A percentile compares a stretch with the other conserved stretches of the same genome.
phyloP scores from a whole-genome alignment of 2,888 invertebrate species.

The Athetis lepigone region DNA sequence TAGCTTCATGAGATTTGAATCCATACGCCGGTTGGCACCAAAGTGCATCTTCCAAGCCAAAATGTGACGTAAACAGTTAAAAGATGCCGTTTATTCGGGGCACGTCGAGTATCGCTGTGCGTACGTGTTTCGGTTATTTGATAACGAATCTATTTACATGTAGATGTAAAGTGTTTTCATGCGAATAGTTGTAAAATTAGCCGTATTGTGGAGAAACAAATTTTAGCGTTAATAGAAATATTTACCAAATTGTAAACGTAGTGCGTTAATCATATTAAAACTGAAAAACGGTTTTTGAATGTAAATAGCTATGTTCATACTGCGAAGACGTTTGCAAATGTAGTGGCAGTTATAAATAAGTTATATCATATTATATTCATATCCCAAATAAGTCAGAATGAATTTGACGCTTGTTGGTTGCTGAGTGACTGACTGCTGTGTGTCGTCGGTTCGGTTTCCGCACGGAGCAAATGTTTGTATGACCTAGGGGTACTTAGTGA shows the following conservation, averaged over 20 bases:
- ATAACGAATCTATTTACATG: slow-evolving; percentile 62
- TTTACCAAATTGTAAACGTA: background rate
- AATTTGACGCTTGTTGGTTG: too few species aligned
- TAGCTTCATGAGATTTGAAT: slow-evolving; percentile 65
- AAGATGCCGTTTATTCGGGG: slow-evolving; percentile 72
- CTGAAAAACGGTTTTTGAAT: too few species aligned
- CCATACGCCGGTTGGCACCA: slow-evolving; percentile 75
- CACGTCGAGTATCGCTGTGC: slow-evolving; percentile 75
- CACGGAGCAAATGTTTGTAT: too few species aligned
- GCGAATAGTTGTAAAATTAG: slow-evolving; percentile 41
- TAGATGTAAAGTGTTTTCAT: slow-evolving; percentile 58
- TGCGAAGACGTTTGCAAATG: slow-evolving; percentile 22
- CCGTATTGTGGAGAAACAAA: slow-evolving; percentile 12
- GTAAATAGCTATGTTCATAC: slow-evolving; percentile 15
- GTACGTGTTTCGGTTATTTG: slow-evolving; percentile 70
- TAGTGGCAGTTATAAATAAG: background rate
- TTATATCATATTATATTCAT: background rate
- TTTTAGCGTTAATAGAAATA: background rate
- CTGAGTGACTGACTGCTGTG: too few species aligned
- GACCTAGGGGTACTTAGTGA: too few species aligned
- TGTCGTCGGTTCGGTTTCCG: too few species aligned
- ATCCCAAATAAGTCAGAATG: background rate
- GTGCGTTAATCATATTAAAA: background rate
- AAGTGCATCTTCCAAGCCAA: slow-evolving; percentile 78
- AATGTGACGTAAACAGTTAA: slow-evolving; percentile 80